These are phyloP conservation scores for Apis dorsata DNA, from an alignment of 1,140 invertebrate genomes.

Conservation along the genomic window DNA sequence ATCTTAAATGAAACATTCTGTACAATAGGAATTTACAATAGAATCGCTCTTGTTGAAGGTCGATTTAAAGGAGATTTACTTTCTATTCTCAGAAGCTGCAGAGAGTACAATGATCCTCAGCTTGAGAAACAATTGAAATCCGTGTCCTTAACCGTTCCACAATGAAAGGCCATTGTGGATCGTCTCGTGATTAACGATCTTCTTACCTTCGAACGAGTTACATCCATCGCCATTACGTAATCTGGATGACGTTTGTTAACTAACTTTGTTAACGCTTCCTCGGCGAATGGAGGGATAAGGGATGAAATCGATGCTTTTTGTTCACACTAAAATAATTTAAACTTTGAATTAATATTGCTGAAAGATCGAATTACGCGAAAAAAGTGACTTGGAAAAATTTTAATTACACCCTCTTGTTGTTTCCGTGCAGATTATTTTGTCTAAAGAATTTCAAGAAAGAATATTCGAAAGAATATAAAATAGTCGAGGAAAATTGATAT, in stretches of 20 bases:
- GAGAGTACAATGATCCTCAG: constrained; percentile 2
- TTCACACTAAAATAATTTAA: too few species aligned
- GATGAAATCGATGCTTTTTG: constrained; percentile 1
- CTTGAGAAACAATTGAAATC: constrained; percentile 18
- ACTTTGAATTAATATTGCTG: too few species aligned
- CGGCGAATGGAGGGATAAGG: background rate
- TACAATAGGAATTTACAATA: background rate
- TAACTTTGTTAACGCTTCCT: constrained; percentile 63
- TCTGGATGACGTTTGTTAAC: constrained; percentile 55
- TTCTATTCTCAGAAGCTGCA: background rate
- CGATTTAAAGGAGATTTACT: background rate
- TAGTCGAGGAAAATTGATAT: too few species aligned
- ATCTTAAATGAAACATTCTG: background rate
- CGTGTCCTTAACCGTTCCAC: constrained; percentile 15
- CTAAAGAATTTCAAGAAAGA: too few species aligned
- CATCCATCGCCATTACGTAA: constrained; percentile 63
- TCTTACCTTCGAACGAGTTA: constrained; percentile 59
- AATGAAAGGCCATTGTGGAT: constrained; percentile 10
- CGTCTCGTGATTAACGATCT: constrained; percentile 62
- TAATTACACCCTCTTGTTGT: too few species aligned
- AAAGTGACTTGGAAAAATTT: too few species aligned
- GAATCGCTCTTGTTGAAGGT: background rate
- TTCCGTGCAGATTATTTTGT: too few species aligned
- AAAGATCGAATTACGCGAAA: too few species aligned
- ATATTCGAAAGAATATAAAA: too few species aligned